phyloP scores from a whole-genome alignment of 2,888 invertebrate species.

The Romanomermis culicivorax region DNA sequence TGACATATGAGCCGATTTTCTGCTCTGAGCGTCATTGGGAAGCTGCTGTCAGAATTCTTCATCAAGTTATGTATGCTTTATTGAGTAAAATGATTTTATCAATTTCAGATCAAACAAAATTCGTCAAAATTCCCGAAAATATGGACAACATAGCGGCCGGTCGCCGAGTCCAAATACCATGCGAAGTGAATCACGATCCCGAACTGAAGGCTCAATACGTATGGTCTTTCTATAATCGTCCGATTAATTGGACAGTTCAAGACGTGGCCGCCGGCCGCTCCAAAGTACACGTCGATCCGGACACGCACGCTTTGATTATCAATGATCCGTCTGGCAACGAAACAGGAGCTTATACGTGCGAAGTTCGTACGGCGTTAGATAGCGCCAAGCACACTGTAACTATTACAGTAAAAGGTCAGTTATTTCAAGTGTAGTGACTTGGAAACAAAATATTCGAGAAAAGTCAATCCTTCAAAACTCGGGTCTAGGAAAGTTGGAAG shows the following conservation, averaged over 20 bases:
- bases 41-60: no score
- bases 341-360: slow-evolving; percentile 78
- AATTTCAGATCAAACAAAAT: no score
- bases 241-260: slow-evolving; percentile 51
- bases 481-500: no score
- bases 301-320: slow-evolving; percentile 76
- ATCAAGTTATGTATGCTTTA: no score
- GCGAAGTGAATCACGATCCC: slow-evolving; percentile 41
- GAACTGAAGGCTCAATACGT: slow-evolving; percentile 53
- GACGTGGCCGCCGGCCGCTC: slow-evolving; percentile 48
- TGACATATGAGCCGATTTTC: no score
- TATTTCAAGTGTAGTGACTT: no score
- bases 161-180: slow-evolving; percentile 19
- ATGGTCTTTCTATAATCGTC: slow-evolving; percentile 66
- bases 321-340: slow-evolving; percentile 55
- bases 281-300: slow-evolving; percentile 35
- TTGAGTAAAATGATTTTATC: no score
- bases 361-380: slow-evolving; percentile 66
- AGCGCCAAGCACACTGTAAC: slow-evolving; percentile 60
- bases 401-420: slow-evolving; percentile 64
- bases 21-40: no score
- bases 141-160: slow-evolving; percentile 22
- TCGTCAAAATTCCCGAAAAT: no score
- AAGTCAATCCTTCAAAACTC: no score
- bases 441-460: no score